Base-by-base conservation (phyloP, 1,140 invertebrate genomes). In the Leptinotarsa texana region DNA sequence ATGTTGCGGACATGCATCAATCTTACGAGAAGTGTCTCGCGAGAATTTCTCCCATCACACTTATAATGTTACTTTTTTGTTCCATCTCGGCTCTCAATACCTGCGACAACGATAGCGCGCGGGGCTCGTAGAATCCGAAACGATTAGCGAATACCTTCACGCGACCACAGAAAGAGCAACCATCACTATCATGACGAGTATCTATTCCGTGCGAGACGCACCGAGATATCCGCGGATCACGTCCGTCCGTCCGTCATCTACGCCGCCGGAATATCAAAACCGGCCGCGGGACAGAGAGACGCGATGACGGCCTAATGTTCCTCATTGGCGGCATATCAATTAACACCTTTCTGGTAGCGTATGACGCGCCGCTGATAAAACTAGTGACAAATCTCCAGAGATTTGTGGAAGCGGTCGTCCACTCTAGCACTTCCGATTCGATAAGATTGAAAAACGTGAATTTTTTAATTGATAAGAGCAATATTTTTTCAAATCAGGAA, bases 91-190 rank as follows among this genome's bases (percentile, higher is more conserved):
- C 70, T 24, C 69, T 42, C 18, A 73, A 75, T 75, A 73, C 57
- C 72, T 47, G 67, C 24, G 49, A 22, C 48, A 61, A 13, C 57
- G 68, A 75, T 75, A 62, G 22, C 61, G 27, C n/a, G n/a, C 21
- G 21, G 21, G 22, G 74, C 57, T 51, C 21, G 18, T 66, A 68
- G 74, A 70, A 72, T 75, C 66, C 61, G 72, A 57, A 76, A 74
- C 66, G 72, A 74, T 76, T 74, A 74, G 66, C 67, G 66, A 74
- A 76, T 76, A 66, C 75, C 75, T 65, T 76, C 75, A 76, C 75
- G 75, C 42, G 24, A 51, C 61, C 57, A 57, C 13, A 57, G 51
- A 17, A n/a, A 57, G 51, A n/a, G n/a, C 51, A 17, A 57, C n/a
- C 13, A 17, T 2, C 51, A 57, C 13, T 71, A 48, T 33, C 24